These are phyloP conservation scores for Ammospiza maritima DNA, from an alignment of 2,797 vertebrate species.

Conservation along the genomic window DNA sequence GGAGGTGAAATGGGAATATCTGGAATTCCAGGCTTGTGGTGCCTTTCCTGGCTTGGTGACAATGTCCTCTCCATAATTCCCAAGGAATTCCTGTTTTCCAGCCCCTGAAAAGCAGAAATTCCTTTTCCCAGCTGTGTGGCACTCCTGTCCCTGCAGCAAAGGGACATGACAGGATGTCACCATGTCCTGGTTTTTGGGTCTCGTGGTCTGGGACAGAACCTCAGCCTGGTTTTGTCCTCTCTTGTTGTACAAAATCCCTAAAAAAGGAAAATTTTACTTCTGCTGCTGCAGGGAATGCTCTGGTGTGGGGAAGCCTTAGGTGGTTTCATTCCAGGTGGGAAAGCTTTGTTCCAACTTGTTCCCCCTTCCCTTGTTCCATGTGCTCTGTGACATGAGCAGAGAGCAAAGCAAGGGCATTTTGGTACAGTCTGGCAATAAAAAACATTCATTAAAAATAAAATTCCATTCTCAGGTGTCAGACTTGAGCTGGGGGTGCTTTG, in stretches of 20 bases:
- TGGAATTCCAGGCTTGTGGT: background rate
- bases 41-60: background rate
- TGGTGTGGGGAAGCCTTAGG: background rate
- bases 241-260: background rate
- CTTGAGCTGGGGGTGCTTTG: background rate
- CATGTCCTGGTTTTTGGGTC: background rate
- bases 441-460: background rate
- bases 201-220: background rate
- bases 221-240: background rate
- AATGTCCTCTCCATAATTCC: background rate
- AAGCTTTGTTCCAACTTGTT: background rate
- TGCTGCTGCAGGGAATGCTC: background rate
- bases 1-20: fast-evolving
- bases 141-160: background rate
- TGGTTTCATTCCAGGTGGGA: background rate
- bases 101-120: no score
- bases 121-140: background rate
- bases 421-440: background rate
- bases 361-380: background rate
- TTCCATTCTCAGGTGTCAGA: background rate
- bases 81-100: background rate
- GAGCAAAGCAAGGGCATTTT: background rate
- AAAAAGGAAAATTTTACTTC: background rate
- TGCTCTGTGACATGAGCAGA: background rate
- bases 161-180: background rate